A percentile compares a stretch with the other conserved stretches of the same genome.
phyloP scores from a whole-genome alignment of 2,888 invertebrate species.

The Andrena hattorfiana region DNA sequence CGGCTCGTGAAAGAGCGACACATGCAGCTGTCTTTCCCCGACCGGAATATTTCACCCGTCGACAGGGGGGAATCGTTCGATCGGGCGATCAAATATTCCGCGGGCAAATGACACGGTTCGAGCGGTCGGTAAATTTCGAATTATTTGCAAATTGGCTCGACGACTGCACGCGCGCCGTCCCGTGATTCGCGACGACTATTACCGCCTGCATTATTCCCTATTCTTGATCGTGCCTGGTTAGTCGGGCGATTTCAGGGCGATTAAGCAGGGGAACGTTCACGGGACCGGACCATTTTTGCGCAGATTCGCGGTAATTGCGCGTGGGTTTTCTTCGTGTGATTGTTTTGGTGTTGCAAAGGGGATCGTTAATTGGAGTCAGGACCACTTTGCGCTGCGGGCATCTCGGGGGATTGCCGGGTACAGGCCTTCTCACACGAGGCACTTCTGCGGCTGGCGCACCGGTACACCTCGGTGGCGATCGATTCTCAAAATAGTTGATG shows the following conservation, averaged over 20 bases:
- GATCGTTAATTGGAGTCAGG: conserved; percentile 22
- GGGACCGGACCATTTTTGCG: not conserved
- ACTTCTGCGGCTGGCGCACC: too few species aligned
- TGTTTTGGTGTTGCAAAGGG: conserved; percentile 28
- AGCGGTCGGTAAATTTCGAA: conserved; percentile 44
- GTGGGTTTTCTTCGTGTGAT: not conserved
- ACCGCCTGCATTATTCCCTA: conserved; percentile 41
- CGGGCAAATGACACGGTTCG: conserved; percentile 45
- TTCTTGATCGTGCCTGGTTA: conserved; percentile 43
- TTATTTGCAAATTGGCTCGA: conserved; percentile 51
- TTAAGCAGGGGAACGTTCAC: conserved; percentile 17
- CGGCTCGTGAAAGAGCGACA: not conserved
- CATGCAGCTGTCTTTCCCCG: conserved; percentile 25
- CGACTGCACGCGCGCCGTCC: conserved; percentile 21
- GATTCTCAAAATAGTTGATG: not conserved
- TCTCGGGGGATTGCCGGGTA: not conserved
- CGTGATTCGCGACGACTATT: conserved; percentile 32
- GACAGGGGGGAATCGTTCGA: conserved; percentile 26
- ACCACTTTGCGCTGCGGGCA: not conserved
- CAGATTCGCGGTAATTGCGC: conserved; percentile 13
- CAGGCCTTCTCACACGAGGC: too few species aligned
- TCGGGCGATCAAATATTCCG: conserved; percentile 50
- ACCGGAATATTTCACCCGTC: conserved; percentile 44
- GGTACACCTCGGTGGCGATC: too few species aligned
- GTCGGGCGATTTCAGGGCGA: conserved; percentile 25